Base-by-base conservation (phyloP, 2,113 vertebrate species). In the Macroglossus sobrinus region DNA sequence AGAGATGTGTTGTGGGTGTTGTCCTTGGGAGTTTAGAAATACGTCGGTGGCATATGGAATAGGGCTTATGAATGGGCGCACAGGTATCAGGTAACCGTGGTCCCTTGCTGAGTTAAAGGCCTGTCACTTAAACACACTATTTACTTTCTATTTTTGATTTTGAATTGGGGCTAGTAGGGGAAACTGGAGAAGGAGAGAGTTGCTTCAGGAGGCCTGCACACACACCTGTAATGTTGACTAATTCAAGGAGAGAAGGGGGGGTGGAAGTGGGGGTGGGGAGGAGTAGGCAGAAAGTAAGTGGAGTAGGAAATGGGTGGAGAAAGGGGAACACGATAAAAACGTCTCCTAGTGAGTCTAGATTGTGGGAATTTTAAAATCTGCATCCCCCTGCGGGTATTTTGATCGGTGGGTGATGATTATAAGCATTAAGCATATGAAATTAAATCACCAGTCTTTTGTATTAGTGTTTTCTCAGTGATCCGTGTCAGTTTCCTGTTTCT, bases 91-190 rank as follows among this genome's bases (percentile, higher is more conserved):
- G 22, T 80, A 30, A 86, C 47, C 35, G n/a, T 18, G 33, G n/a
- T 40, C 26, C 72, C n/a, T 69, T 38, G 80, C 33, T 43, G 82
- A 90, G 33, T 95, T 84, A 35, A 87, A 91, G 76, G 75, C 38
- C 24, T 91, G 40, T 84, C 55, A 24, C 47, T 69, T 68, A 35
- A 50, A 26, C 21, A 57, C 50, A 55, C 30, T 68, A 7, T 82
- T 81, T 85, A 71, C n/a, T 64, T 84, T 93, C 47, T 75, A 8
- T 82, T 86, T 93, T 40, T 68, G 57, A n/a, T 72, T 93, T 94
- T 57, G 50, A 69, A 33, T 59, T 84, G 38, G 57, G 30, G 43
- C 72, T 75, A 35, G n/a, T 84, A 87, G 16, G 38, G 21, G 87
- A 97, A 89, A 45, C 35, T 57, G 50, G 68, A 89, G 88, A 50